Evolutionary conservation across 2,797 vertebrate species (phyloP).

Genomic region (Gymnocypris eckloni): DNA sequence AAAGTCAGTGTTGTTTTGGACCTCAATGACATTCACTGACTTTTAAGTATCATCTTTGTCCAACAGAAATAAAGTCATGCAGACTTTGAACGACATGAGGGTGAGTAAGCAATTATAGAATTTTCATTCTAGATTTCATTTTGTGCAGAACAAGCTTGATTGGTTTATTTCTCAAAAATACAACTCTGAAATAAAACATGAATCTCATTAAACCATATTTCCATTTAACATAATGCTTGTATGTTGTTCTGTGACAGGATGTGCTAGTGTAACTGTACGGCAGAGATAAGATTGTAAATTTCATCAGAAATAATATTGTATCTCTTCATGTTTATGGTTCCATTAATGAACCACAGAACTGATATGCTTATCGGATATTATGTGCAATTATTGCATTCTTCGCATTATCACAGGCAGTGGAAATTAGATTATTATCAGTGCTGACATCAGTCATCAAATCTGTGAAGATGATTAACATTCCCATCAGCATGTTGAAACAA

Average conservation of each 20-base stretch:
- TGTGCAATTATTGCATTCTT: conserved; percentile 33
- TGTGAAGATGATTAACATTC: conserved; percentile 32
- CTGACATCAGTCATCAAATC: conserved; percentile 36
- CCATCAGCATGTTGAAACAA: conserved; percentile 21
- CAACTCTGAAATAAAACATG: not conserved
- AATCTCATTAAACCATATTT: conserved; percentile 6
- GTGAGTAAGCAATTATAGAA: not conserved
- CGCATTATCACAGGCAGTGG: not conserved
- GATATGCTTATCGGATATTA: conserved; percentile 11
- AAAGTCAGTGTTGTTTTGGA: not conserved
- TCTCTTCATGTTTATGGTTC: not conserved
- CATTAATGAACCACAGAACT: not conserved
- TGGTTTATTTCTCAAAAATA: conserved; percentile 14
- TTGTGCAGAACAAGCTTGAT: not conserved
- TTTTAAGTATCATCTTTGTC: not conserved
- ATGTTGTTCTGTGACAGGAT: not conserved
- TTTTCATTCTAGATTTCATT: not conserved
- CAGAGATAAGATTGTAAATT: conserved; percentile 16
- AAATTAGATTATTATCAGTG: conserved; percentile 34
- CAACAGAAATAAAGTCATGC: not conserved
- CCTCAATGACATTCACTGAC: not conserved
- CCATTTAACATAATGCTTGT: not conserved
- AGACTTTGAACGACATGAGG: not conserved
- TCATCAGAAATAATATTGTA: conserved; percentile 17
- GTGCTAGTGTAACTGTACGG: not conserved